Evolutionary conservation across 2,797 vertebrate genomes (phyloP), one percentile per base, ranked within the genome.

Genomic region (Oreochromis grahami): DNA sequence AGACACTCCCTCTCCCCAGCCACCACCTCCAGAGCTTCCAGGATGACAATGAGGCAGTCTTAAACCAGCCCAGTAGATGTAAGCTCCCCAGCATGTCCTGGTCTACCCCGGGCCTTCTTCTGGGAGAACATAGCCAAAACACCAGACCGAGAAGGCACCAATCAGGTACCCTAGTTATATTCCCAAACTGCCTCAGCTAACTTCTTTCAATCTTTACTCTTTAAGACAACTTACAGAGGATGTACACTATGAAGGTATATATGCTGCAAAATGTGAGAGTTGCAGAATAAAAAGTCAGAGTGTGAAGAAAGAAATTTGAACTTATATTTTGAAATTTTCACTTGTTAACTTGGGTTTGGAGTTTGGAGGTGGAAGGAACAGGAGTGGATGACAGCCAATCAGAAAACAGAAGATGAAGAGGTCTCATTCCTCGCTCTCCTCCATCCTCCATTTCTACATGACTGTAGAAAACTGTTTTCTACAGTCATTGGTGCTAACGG

Each of bases 381-480:
- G 58, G 2, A 63, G 58, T 63, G 32, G 58, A 63, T 10, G 58
- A 63, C 19, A 63, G 58, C 10, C 19, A 63, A n/a, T 63, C 32
- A 63, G 58, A 63, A 63, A 8, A 63, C 32, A 63, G 58, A 36
- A 63, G 32, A 8, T 3, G 58, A 63, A 63, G 58, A 0, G 34
- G 32, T 38, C 6, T 63, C 32, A 1, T 36, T 63, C 58, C 58
- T 13, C 1, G 58, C 58, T n/a, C 17, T 36, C 11, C 32, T 63
- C 58, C 7, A 13, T 5, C 6, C 0, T 0, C 34, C 34, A 0
- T 0, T 26, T 26, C 26, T 26, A 26, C 10, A 34, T 58, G 15
- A 58, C 56, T 56, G 55, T 29, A 56, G 26, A 26, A 56, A 56
- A 56, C 55, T 34, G 56, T 34, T 58, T 11, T 34, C 56, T 34